phyloP scores from a whole-genome alignment of 2,888 invertebrate genomes.

The Cosmopolites sordidus region DNA sequence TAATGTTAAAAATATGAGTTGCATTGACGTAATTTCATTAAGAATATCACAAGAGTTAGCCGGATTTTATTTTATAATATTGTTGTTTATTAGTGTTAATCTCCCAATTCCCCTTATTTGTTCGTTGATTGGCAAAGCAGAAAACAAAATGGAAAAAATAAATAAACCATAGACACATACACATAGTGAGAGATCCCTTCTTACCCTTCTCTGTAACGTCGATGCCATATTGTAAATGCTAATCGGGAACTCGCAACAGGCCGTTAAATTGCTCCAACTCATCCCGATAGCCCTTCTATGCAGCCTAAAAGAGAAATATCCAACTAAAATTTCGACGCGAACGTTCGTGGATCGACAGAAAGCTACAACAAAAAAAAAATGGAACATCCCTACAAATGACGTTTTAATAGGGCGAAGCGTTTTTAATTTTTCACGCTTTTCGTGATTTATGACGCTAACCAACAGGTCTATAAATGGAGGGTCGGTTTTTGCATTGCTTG shows the following conservation, averaged over 20 bases:
- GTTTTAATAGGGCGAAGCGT: neutral
- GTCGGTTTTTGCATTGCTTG: too few species aligned
- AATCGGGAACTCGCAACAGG: conserved; percentile 27
- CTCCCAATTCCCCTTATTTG: too few species aligned
- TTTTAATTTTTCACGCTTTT: neutral
- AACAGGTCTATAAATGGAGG: neutral
- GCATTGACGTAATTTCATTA: too few species aligned
- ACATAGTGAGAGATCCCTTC: conserved; percentile 8
- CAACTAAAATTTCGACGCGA: too few species aligned
- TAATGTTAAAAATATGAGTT: too few species aligned
- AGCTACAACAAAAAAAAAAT: too few species aligned
- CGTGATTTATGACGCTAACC: neutral
- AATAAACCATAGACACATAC: neutral
- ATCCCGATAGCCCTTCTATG: conserved; percentile 10
- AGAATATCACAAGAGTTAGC: too few species aligned
- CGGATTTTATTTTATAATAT: too few species aligned
- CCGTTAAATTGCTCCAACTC: conserved; percentile 25
- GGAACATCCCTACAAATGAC: neutral
- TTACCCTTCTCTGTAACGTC: conserved; percentile 27
- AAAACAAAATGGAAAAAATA: neutral
- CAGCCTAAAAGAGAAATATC: conserved; percentile 7
- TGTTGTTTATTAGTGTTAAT: too few species aligned
- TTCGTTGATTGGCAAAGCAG: too few species aligned
- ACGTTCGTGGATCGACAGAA: too few species aligned
- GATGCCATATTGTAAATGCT: conserved; percentile 27